Evolutionary conservation across 2,113 vertebrate species (phyloP).

Genomic region (Procapra przewalskii): DNA sequence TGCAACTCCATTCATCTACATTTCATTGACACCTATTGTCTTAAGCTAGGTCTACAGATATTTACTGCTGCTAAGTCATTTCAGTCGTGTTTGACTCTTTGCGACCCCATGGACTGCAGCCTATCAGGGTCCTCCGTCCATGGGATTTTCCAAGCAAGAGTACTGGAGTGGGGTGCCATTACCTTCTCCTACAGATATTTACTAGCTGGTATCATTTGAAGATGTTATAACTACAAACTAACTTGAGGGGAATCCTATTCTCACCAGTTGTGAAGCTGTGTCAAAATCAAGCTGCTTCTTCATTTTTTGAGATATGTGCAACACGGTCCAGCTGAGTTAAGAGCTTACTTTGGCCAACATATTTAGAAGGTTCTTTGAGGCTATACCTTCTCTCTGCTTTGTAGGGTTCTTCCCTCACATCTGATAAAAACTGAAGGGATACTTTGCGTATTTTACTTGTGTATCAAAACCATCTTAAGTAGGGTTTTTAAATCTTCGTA

Average conservation of each 20-base stretch:
- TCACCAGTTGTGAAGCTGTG: neutral
- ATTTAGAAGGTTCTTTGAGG: neutral
- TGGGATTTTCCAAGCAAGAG: no score
- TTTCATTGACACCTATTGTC: neutral
- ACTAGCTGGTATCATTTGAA: neutral
- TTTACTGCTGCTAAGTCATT: neutral
- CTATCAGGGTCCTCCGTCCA: no score
- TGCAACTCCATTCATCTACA: neutral
- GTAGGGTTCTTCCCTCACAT: neutral
- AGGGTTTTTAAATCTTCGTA: neutral
- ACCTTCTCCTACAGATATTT: neutral
- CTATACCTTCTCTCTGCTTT: neutral
- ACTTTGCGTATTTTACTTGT: neutral
- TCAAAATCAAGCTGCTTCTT: neutral
- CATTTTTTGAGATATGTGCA: neutral
- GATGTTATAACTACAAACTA: neutral
- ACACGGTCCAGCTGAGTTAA: neutral
- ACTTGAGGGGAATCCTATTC: neutral
- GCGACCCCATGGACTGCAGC: no score
- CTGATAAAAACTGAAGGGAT: neutral
- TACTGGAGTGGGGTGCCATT: no score
- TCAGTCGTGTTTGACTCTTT: no score
- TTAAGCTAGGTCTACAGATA: neutral
- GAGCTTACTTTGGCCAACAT: neutral
- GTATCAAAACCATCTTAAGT: neutral